These are phyloP conservation scores for Pteronotus mesoamericanus DNA, from an alignment of 2,797 vertebrate species.

Conservation along the genomic window DNA sequence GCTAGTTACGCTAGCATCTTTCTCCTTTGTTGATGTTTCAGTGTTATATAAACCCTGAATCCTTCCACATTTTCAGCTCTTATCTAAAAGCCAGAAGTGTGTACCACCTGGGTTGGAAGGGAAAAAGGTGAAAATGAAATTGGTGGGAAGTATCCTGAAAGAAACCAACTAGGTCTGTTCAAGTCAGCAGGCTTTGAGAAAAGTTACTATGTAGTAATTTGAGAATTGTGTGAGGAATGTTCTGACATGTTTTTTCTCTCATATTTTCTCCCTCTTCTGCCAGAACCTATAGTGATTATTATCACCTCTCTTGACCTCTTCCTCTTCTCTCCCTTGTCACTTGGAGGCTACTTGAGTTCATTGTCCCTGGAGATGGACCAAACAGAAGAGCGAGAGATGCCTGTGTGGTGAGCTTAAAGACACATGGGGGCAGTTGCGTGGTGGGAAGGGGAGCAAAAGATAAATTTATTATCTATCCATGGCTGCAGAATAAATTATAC, in stretches of 20 bases:
- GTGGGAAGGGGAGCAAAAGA: neutral
- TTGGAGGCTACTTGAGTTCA: neutral
- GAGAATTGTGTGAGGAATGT: neutral
- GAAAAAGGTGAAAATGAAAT: neutral
- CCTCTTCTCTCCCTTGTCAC: neutral
- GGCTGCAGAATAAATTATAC: neutral
- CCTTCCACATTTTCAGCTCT: neutral
- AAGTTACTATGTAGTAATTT: neutral
- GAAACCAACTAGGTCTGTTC: neutral
- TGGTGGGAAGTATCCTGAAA: neutral
- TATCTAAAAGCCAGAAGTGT: neutral
- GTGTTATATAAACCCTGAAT: neutral
- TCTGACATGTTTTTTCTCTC: neutral
- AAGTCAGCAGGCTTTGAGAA: neutral
- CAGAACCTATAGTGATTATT: neutral
- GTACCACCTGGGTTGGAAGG: neutral
- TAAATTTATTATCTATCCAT: neutral
- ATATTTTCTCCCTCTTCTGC: neutral
- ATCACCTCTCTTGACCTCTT: neutral
- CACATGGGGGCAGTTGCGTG: too few species aligned
- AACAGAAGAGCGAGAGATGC: neutral
- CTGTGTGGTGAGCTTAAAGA: neutral
- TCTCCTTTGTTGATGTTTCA: neutral
- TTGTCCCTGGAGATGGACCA: neutral
- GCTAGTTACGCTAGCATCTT: neutral